These are phyloP conservation scores for Choloepus hoffmanni DNA, from an alignment of 2,113 vertebrate species.

Conservation along the genomic window DNA sequence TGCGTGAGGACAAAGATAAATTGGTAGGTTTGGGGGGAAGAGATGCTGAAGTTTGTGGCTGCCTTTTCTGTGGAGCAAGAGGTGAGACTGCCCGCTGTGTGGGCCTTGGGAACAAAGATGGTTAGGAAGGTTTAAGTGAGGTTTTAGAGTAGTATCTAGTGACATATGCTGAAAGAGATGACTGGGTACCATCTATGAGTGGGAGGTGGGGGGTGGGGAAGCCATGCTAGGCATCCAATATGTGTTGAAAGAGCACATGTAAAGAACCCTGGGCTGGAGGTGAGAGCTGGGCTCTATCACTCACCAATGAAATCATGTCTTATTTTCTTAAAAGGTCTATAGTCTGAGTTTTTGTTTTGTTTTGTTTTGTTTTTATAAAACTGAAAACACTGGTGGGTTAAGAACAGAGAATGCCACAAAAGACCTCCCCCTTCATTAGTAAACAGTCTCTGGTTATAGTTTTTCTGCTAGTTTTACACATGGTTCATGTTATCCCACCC, in stretches of 20 bases:
- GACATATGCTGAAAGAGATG: rapidly evolving
- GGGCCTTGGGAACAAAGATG: not conserved
- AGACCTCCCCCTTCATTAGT: not conserved
- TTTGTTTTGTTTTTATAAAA: not conserved
- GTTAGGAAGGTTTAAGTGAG: not conserved
- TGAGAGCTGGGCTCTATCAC: not conserved
- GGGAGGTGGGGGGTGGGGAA: not conserved
- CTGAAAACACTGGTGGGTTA: not conserved
- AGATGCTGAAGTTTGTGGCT: not conserved
- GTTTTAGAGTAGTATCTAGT: not conserved
- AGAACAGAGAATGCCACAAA: not conserved
- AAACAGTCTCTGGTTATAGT: not conserved
- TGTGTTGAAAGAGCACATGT: not conserved
- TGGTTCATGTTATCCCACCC: not conserved
- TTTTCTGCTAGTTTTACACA: not conserved
- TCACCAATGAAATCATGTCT: rapidly evolving
- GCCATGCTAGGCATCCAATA: rapidly evolving
- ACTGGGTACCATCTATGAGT: no score
- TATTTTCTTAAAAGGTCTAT: not conserved
- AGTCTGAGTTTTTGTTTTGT: not conserved
- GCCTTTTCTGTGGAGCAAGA: not conserved
- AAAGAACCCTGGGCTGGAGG: not conserved
- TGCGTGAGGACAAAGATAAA: not conserved
- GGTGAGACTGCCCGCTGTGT: not conserved
- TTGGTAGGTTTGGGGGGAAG: not conserved